Base-by-base conservation (phyloP, 2,113 vertebrate genomes). In the Lamprotornis superbus region DNA sequence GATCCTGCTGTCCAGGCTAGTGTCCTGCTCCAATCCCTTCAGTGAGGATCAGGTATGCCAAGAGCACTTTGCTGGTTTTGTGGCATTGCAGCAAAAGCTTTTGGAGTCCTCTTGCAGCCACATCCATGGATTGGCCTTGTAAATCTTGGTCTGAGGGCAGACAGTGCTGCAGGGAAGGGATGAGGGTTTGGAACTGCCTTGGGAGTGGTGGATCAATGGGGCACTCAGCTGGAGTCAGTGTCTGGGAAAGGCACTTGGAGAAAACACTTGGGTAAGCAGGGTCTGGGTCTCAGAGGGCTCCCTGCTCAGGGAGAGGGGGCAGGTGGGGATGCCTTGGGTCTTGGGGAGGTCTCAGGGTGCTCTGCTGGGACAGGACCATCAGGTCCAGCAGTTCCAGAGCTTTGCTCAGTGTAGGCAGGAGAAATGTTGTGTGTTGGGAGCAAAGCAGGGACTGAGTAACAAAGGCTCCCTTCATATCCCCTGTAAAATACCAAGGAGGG, bases 141-240 rank as follows among this genome's bases (percentile, higher is more conserved):
- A 93, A 95, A 94, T 94, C 61, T 53, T 22, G 71, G 67, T 80
- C 12, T 80, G 87, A 95, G 78, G 81, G 83, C 70, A 79, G 94
- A 56, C 80, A 75, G 50, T 7, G 61, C 81, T 61, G 82, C 59
- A 47, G 87, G 84, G 74, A 69, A 69, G 61, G 78, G 63, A 67
- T 57, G 74, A 64, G 89, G 67, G 50, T 82, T 93, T 94, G 87
- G 74, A 89, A 3, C 17, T 28, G 69, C 25, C 44, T 78, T 47
- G n/a, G 33, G 56, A 91, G 82, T 0, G 2, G 23, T 24, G 49
- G 79, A 59, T 86, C 79, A 35, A 5, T 44, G 40, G 61, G 52
- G 40, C 9, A 2, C 37, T 91, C 0, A 2, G 61, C 30, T 90
- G 89, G 52, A 92, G 40, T 23, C 9, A 2, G 33, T 46, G 33